Base-by-base conservation (phyloP, 2,113 vertebrate genomes). In the Oreochromis niloticus region DNA sequence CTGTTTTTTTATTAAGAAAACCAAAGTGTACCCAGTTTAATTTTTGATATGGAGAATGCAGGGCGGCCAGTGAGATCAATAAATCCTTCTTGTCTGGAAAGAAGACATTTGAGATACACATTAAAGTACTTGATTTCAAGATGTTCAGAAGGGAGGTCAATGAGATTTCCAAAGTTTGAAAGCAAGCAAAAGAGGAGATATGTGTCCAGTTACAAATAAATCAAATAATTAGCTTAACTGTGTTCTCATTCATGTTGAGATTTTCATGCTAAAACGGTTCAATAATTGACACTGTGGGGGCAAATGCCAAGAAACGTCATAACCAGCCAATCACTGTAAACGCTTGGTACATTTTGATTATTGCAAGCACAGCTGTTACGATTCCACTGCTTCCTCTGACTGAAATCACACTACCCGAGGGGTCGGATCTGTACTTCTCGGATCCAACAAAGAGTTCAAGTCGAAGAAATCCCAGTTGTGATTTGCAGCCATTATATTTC, bases 401-500 rank as follows among this genome's bases (percentile, higher is more conserved):
- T 48, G 71, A 66, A 22, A 27, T 88, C 61, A 12, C 7, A 46
- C 81, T 24, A 19, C 81, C 88, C 75, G 82, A 89, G 24, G 66
- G 86, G 61, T 41, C 27, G 61, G 85, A 88, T 86, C 88, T 90
- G 80, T 73, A 46, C 71, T 87, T 86, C 82, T 85, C 52, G 57
- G 82, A 85, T 89, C 91, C 89, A 82, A 82, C 83, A 88, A 83
- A 91, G 83, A 93, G 68, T 91, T 85, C 41, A 92, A 94, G 79
- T 80, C 3, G 41, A 91, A 93, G 88, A 91, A 88, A 92, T 85
- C 81, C 30, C 80, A 85, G 83, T 86, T 89, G 90, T 94, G 92
- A 92, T 91, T 90, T 91, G 94, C 96, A 94, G 92, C 94, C 92
- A 94, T 95, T 92, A 93, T 91, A 85, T 88, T 94, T 95, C 96